These are phyloP conservation scores for Glyphotaelius pellucidus DNA, from an alignment of 2,888 invertebrate genomes.

Conservation along the genomic window DNA sequence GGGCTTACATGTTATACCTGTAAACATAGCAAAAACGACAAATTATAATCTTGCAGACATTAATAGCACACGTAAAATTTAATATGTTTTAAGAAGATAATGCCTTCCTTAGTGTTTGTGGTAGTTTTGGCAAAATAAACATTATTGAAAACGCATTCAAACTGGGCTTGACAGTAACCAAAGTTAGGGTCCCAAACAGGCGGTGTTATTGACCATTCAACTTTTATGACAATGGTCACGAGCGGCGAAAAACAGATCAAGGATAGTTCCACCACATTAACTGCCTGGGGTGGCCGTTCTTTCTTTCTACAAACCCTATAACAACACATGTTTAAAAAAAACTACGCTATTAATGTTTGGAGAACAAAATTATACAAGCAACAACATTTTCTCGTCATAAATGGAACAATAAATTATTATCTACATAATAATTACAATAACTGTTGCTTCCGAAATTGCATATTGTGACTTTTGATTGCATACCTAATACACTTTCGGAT, in stretches of 20 bases:
- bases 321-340: neutral
- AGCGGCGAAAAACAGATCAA: neutral
- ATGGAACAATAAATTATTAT: too few species aligned
- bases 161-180: neutral
- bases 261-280: neutral
- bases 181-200: neutral
- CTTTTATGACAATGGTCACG: conserved; percentile 32
- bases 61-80: too few species aligned
- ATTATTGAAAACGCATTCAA: neutral
- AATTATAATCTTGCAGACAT: too few species aligned
- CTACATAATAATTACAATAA: too few species aligned
- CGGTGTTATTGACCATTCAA: conserved; percentile 35
- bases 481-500: too few species aligned
- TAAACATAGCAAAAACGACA: too few species aligned
- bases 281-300: neutral
- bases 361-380: too few species aligned
- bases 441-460: too few species aligned
- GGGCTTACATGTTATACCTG: too few species aligned
- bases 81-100: neutral
- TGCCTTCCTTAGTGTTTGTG: neutral
- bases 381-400: too few species aligned
- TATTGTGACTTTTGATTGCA: too few species aligned
- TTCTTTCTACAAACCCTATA: neutral
- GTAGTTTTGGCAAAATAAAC: neutral
- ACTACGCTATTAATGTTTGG: too few species aligned